Base-by-base conservation (phyloP, 2,113 vertebrate species). In the Coregonus clupeaformis region DNA sequence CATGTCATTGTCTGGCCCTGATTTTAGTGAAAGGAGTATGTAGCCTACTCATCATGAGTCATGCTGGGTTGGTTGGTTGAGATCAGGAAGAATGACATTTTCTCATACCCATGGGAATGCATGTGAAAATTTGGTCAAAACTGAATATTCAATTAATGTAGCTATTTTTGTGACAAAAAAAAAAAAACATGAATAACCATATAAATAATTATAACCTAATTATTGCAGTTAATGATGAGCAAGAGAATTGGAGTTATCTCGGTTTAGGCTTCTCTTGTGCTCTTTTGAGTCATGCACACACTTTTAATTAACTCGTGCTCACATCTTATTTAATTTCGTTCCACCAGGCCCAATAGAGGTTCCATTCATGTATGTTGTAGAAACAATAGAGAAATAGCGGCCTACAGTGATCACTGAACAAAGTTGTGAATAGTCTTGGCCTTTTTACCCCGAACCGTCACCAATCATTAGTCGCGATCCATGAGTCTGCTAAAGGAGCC, bases 341-440 rank as follows among this genome's bases (percentile, higher is more conserved):
- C 14, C 16, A 18, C 49, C 49, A 52, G 49, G 49, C 14, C 49
- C 4, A 9, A 9, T 42, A 60, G n/a, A 60, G 20, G 24, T n/a
- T 60, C 57, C n/a, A 7, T 42, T 42, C 2, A 42, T 60, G n/a
- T 60, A 13, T 60, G n/a, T 22, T 60, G 57, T 60, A 42, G 18
- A n/a, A 22, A 60, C n/a, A 67, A 29, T 62, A 14, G 22, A 18
- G 27, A 60, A 68, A 68, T 45, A 42, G 36, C 2, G 9, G 36
- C 36, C 36, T 42, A 55, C 81, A 73, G 83, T 73, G 84, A 88
- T 90, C 82, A 86, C 72, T 86, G 60, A 20, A 76, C 77, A 81
- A 76, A 85, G 76, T 90, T 86, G 81, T 90, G 90, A 89, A 90
- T 86, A 87, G 87, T 92, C 86, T 86, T 88, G 87, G 83, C 86